These are phyloP conservation scores for Theocolax elegans DNA, from an alignment of 1,140 invertebrate species.

Conservation along the genomic window DNA sequence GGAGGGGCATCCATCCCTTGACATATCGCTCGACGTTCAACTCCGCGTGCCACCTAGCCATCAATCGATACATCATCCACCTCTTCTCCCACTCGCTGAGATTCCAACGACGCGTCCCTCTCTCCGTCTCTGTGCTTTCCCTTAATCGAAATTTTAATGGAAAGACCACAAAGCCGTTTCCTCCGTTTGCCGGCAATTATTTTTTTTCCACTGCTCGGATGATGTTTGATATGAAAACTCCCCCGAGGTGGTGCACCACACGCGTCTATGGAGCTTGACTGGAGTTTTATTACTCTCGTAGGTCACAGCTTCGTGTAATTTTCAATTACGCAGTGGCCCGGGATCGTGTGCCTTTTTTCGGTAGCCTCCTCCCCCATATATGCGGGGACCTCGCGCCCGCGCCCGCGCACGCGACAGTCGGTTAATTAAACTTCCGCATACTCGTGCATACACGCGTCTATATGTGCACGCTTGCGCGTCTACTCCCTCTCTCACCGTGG, in stretches of 20 bases:
- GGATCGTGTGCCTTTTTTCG: constrained; percentile 5
- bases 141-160: constrained; percentile 53
- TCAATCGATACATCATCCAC: constrained; percentile 14
- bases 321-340: constrained; percentile 19
- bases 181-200: constrained; percentile 18
- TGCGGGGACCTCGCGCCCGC: not conserved
- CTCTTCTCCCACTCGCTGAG: not conserved
- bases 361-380: too few relatives aligned
- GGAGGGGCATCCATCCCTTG: not conserved
- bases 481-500: too few relatives aligned
- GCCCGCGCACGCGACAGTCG: constrained; percentile 40
- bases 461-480: too few relatives aligned
- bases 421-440: constrained; percentile 34
- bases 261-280: not conserved
- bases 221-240: constrained; percentile 38
- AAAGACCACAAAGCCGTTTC: constrained; percentile 47
- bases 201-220: constrained; percentile 4
- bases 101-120: not conserved
- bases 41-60: too few relatives aligned
- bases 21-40: not conserved
- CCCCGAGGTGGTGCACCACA: not conserved
- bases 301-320: constrained; percentile 27
- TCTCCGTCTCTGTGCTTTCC: constrained; percentile 8
- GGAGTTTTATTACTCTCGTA: constrained; percentile 20
- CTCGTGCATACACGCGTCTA: not conserved